Conservation (phyloP, 2,113 vertebrate species). For the Microcebus griseorufus region DNA sequence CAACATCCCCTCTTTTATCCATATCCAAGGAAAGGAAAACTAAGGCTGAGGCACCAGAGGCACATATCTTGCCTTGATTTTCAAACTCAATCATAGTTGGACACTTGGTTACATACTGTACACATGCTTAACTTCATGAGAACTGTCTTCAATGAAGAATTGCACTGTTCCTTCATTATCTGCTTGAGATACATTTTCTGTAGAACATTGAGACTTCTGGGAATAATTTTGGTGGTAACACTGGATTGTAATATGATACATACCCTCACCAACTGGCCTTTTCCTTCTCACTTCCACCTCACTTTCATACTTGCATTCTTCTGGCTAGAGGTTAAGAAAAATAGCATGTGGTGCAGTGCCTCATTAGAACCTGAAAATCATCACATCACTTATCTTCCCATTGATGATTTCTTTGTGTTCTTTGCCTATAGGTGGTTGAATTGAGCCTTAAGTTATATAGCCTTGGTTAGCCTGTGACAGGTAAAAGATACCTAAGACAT, state of each 20-base stretch:
- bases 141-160: not conserved
- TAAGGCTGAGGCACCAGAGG: not conserved
- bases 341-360: not conserved
- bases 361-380: not conserved
- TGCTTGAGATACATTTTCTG: not conserved
- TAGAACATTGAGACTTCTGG: not conserved
- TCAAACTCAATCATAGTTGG: not conserved
- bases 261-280: not conserved
- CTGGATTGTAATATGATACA: not conserved
- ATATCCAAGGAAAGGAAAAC: not conserved
- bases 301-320: not conserved
- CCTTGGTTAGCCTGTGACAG: not conserved
- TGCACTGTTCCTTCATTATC: not conserved
- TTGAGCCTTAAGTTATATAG: not conserved
- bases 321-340: not conserved
- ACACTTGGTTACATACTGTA: not conserved
- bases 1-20: not conserved
- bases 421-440: not conserved
- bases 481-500: not conserved
- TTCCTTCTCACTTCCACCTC: not conserved
- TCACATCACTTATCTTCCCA: not conserved
- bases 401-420: not conserved
- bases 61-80: not conserved
- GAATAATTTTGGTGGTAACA: slow-evolving; percentile 1
- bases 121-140: not conserved